Percentiles rank a stretch among this genome's conserved stretches.
These are phyloP conservation scores for Dioctria rufipes DNA, from an alignment of 2,888 invertebrate genomes.

Conservation along the genomic window DNA sequence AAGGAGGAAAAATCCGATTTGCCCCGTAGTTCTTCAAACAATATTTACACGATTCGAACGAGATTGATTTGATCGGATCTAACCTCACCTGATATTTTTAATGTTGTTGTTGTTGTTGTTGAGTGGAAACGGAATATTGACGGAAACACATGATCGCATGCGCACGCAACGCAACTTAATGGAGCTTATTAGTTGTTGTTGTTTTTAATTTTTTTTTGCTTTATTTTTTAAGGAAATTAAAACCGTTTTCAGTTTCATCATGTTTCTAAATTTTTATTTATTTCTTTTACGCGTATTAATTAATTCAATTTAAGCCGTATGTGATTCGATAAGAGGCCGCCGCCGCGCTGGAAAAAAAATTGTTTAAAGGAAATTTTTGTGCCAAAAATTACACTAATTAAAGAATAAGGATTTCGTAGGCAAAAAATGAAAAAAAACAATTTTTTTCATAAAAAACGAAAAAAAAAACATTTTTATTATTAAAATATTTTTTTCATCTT, in stretches of 20 bases:
- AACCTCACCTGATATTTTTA: conserved; percentile 2
- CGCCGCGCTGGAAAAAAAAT: neutral
- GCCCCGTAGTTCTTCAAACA: no score
- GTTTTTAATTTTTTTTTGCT: no score
- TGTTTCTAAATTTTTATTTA: neutral
- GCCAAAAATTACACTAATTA: neutral
- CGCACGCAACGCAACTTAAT: conserved; percentile 24
- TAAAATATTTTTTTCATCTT: no score
- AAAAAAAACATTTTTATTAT: no score
- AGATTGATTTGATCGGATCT: conserved; percentile 17
- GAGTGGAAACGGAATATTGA: neutral
- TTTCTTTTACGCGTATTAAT: neutral
- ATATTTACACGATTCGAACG: no score
- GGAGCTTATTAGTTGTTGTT: conserved; percentile 8
- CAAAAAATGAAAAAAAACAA: no score
- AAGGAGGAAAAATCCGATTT: no score
- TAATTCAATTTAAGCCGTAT: no score
- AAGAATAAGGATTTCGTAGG: no score
- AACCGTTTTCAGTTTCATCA: neutral
- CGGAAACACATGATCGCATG: neutral
- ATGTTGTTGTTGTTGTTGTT: no score
- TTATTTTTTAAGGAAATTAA: conserved; percentile 2
- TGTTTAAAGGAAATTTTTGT: no score
- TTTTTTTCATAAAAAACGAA: no score
- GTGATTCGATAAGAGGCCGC: neutral